Conservation (phyloP, 2,888 invertebrate genomes). For the Drosophila imparisetae region DNA sequence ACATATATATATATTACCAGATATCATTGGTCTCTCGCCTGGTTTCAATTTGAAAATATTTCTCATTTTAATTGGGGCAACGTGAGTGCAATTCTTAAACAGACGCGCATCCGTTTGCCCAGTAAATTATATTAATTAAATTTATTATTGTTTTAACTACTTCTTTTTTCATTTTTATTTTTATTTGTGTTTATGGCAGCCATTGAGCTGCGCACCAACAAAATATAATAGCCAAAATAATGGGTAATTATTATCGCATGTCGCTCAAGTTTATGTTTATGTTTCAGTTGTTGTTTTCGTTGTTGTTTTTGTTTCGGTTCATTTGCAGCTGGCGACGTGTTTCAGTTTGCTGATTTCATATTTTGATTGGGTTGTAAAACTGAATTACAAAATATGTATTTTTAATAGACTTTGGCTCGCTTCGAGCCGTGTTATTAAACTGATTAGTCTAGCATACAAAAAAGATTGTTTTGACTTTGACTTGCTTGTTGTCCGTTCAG, state of each 20-base stretch:
- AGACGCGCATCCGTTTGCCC: slow-evolving; percentile 22
- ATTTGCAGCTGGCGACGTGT: slow-evolving; percentile 46
- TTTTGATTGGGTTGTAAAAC: slow-evolving; percentile 49
- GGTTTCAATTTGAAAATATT: slow-evolving; percentile 32
- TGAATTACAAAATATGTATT: slow-evolving; percentile 56
- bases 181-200: background rate
- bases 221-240: slow-evolving; percentile 47
- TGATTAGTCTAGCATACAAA: slow-evolving; percentile 33
- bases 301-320: slow-evolving; percentile 17
- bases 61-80: slow-evolving; percentile 44
- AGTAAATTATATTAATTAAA: slow-evolving; percentile 52
- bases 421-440: slow-evolving; percentile 32
- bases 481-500: slow-evolving; percentile 12
- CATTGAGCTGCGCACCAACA: slow-evolving; percentile 12
- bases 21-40: slow-evolving; percentile 7
- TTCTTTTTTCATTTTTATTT: background rate
- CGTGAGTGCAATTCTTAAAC: slow-evolving; percentile 52
- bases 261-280: slow-evolving; percentile 28
- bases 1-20: background rate
- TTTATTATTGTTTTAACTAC: slow-evolving; percentile 38
- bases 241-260: slow-evolving; percentile 54
- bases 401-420: slow-evolving; percentile 43
- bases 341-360: slow-evolving; percentile 29
- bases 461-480: slow-evolving; percentile 54
- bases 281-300: slow-evolving; percentile 1